Conservation (phyloP, 2,888 invertebrate genomes). For the Melinaea menophilus region DNA sequence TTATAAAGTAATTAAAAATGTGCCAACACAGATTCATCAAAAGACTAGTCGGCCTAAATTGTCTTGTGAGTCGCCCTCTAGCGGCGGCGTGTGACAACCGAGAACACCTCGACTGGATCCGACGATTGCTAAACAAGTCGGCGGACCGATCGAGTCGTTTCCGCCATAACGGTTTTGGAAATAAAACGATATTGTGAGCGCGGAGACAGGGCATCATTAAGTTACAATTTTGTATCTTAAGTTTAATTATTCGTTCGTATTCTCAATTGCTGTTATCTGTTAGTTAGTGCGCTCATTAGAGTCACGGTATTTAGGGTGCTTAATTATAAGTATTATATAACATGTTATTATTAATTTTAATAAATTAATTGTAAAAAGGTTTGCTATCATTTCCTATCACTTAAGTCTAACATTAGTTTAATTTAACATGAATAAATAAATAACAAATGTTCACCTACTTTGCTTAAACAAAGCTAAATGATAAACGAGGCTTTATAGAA, state of each 20-base stretch:
- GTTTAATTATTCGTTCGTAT: slow-evolving; percentile 25
- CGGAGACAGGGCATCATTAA: slow-evolving; percentile 32
- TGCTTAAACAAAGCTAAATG: no score
- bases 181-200: slow-evolving; percentile 33
- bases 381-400: no score
- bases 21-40: slow-evolving; percentile 28
- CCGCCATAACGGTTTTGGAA: slow-evolving; percentile 33
- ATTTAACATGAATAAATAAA: no score
- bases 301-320: neutral
- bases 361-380: no score
- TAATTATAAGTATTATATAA: neutral
- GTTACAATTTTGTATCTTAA: slow-evolving; percentile 26
- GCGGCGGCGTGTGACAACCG: slow-evolving; percentile 18
- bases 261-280: slow-evolving; percentile 12
- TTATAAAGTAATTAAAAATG: slow-evolving; percentile 28
- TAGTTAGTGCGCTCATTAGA: slow-evolving; percentile 9
- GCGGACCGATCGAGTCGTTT: slow-evolving; percentile 27
- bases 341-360: no score
- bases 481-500: no score
- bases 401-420: no score
- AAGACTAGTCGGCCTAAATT: slow-evolving; percentile 28
- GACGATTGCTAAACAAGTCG: slow-evolving; percentile 30
- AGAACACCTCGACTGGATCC: slow-evolving; percentile 21
- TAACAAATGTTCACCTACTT: no score
- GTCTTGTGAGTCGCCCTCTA: slow-evolving; percentile 32